A percentile compares a stretch with the other conserved stretches of the same genome.
Evolutionary conservation across 2,888 invertebrate species (phyloP).

Genomic region (Caenorhabditis afra): DNA sequence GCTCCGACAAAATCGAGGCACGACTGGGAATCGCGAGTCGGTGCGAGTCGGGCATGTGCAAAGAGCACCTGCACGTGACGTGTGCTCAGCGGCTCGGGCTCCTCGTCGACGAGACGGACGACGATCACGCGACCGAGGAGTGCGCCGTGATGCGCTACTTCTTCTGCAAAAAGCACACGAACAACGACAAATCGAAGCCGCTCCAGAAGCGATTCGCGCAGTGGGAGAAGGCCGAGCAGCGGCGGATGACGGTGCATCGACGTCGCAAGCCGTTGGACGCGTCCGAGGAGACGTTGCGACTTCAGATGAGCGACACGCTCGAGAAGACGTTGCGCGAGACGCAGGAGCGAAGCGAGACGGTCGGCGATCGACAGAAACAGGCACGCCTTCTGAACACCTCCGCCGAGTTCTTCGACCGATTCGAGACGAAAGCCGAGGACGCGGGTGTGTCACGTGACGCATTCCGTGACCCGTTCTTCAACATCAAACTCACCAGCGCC

Average conservation of each 20-base stretch:
- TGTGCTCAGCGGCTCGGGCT: slow-evolving; percentile 83
- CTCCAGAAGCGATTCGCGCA: slow-evolving; percentile 12
- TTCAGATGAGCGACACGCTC: slow-evolving; percentile 20
- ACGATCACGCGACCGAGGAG: slow-evolving; percentile 39
- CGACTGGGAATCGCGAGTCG: slow-evolving; percentile 95
- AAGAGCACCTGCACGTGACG: slow-evolving; percentile 96
- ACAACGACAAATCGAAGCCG: slow-evolving; percentile 28
- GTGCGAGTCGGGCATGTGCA: slow-evolving; percentile 98
- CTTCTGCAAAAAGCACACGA: slow-evolving; percentile 72
- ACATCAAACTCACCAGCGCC: slow-evolving; percentile 40
- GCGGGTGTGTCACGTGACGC: slow-evolving; percentile 39
- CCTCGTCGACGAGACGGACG: slow-evolving; percentile 70
- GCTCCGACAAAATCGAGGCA: slow-evolving; percentile 90
- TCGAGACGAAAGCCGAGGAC: slow-evolving; percentile 57
- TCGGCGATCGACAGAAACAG: slow-evolving; percentile 20
- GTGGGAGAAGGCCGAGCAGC: slow-evolving; percentile 24
- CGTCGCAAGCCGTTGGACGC: slow-evolving; percentile 46
- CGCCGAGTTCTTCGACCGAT: slow-evolving; percentile 51
- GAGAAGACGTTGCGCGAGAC: slow-evolving; percentile 5
- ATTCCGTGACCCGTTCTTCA: slow-evolving; percentile 58
- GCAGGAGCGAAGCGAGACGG: neutral
- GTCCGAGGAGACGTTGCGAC: slow-evolving; percentile 63
- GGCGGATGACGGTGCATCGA: slow-evolving; percentile 27
- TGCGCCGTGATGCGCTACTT: slow-evolving; percentile 66
- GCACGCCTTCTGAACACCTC: slow-evolving; percentile 60